A percentile compares a stretch with the other conserved stretches of the same genome.
phyloP scores from a whole-genome alignment of 2,888 invertebrate species.

The Platycheirus albimanus region DNA sequence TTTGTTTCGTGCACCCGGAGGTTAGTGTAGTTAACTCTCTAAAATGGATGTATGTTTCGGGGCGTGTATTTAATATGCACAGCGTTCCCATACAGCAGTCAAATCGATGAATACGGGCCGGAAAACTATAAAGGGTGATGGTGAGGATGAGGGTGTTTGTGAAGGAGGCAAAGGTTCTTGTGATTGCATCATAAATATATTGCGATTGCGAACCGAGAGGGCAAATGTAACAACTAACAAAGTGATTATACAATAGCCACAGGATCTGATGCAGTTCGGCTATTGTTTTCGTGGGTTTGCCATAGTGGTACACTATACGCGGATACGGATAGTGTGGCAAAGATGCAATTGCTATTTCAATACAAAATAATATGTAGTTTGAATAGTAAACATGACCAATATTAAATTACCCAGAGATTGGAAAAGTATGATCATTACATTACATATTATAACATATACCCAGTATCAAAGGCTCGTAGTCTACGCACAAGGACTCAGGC shows the following conservation, averaged over 20 bases:
- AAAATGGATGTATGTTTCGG: constrained; percentile 51
- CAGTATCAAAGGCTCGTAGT: too few relatives aligned
- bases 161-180: constrained; percentile 13
- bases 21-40: constrained; percentile 48
- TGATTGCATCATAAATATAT: constrained; percentile 65
- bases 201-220: constrained; percentile 33
- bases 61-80: constrained; percentile 65
- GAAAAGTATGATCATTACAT: neutral
- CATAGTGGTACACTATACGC: neutral
- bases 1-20: constrained; percentile 54
- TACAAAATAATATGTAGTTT: constrained; percentile 32
- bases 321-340: neutral
- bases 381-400: constrained; percentile 51
- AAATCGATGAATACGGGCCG: too few relatives aligned
- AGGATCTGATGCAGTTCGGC: constrained; percentile 33
- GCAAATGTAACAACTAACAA: constrained; percentile 58
- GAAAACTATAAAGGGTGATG: neutral
- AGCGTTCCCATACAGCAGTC: too few relatives aligned
- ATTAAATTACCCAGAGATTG: constrained; percentile 15
- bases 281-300: constrained; percentile 33
- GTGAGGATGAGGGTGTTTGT: neutral
- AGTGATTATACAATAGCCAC: constrained; percentile 61
- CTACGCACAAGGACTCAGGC: too few relatives aligned
- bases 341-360: constrained; percentile 37
- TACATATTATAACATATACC: too few relatives aligned